Percentiles rank a stretch among this genome's conserved stretches.
Conservation (phyloP, 2,888 invertebrate genomes). For the Yponomeuta malinellus region DNA sequence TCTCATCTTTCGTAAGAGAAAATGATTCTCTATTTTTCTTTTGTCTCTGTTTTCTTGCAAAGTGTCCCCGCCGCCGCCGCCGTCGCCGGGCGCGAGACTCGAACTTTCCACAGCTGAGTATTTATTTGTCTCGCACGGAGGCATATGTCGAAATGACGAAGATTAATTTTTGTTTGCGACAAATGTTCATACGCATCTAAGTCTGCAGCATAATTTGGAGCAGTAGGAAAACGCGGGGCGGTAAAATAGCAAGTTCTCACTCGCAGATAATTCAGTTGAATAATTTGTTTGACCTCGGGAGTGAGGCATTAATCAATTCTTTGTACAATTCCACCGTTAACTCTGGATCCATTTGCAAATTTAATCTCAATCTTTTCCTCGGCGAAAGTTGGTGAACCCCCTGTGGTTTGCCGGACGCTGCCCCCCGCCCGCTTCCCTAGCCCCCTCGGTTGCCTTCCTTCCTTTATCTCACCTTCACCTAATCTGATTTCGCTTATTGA, state of each 20-base stretch:
- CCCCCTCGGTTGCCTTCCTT: conserved; percentile 10
- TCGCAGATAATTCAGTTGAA: conserved; percentile 52
- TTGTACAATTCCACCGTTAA: conserved; percentile 55
- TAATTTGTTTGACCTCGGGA: conserved; percentile 56
- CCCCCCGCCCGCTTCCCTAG: conserved; percentile 13
- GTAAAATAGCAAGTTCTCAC: neutral
- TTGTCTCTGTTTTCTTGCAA: neutral
- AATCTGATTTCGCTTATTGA: conserved; percentile 51
- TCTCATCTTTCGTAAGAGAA: conserved; percentile 11
- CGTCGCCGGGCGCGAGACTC: neutral
- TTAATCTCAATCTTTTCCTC: conserved; percentile 35
- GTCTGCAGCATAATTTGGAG: neutral
- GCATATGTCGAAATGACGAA: neutral
- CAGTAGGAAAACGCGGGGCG: neutral
- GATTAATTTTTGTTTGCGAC: neutral
- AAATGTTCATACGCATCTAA: neutral
- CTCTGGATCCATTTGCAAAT: conserved; percentile 62
- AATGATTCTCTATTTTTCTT: conserved; percentile 17
- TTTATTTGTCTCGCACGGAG: conserved; percentile 1
- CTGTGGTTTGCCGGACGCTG: conserved; percentile 9
- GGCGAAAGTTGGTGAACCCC: conserved; percentile 7
- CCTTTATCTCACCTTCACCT: conserved; percentile 37
- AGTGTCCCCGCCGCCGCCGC: neutral
- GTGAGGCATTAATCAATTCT: conserved; percentile 62
- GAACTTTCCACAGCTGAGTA: neutral